A percentile compares a stretch with the other conserved stretches of the same genome.
phyloP scores from a whole-genome alignment of 1,140 invertebrate genomes.

The Philaenus spumarius region DNA sequence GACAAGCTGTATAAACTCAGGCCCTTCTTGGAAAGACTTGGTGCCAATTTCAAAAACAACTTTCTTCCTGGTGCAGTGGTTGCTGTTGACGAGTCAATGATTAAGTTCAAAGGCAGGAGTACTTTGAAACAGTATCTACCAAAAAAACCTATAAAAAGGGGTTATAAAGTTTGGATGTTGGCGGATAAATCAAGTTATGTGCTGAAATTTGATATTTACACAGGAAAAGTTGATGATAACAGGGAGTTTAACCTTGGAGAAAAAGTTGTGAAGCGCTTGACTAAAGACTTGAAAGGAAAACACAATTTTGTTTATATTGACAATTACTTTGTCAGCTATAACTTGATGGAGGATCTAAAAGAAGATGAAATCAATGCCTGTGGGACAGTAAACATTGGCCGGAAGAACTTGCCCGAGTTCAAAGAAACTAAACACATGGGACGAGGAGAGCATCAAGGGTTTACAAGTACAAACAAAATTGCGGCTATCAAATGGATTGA shows the following conservation, averaged over 20 bases:
- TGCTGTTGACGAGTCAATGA: conserved; percentile 30
- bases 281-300: conserved; percentile 10
- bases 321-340: conserved; percentile 29
- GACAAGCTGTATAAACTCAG: conserved; percentile 33
- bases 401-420: conserved; percentile 25
- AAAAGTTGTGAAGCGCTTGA: conserved; percentile 21
- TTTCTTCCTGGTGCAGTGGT: conserved; percentile 15
- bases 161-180: conserved; percentile 28
- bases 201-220: conserved; percentile 26
- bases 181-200: conserved; percentile 10
- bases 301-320: conserved; percentile 31
- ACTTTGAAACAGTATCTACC: conserved; percentile 30
- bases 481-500: conserved; percentile 15
- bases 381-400: conserved; percentile 26
- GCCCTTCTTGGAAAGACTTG: conserved; percentile 18
- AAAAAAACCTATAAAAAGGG: conserved; percentile 27
- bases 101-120: conserved; percentile 30
- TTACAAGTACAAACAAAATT: conserved; percentile 15
- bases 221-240: conserved; percentile 24
- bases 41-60: conserved; percentile 6
- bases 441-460: conserved; percentile 28
- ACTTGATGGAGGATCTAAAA: conserved; percentile 27
- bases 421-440: too few species aligned
- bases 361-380: conserved; percentile 22
- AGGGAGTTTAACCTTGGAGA: not conserved